Evolutionary conservation across 2,888 invertebrate genomes (phyloP).

Genomic region (Temnothorax unifasciatus): DNA sequence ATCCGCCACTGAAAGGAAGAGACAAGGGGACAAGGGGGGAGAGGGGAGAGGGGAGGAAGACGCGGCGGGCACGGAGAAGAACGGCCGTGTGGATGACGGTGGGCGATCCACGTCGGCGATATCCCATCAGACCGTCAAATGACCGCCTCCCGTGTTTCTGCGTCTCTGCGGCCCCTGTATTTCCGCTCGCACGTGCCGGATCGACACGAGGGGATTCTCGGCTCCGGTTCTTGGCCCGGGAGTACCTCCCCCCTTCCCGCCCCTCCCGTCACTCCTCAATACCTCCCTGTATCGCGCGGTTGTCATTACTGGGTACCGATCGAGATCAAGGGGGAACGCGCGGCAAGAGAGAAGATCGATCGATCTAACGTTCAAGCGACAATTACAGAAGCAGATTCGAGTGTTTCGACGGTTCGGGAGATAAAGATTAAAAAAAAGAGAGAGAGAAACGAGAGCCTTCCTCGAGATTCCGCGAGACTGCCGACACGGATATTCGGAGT

Average conservation of each 20-base stretch:
- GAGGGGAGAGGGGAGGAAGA: conserved; percentile 4
- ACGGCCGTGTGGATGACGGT: conserved; percentile 53
- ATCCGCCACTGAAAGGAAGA: conserved; percentile 26
- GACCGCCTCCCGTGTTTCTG: conserved; percentile 82
- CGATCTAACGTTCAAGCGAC: conserved; percentile 5
- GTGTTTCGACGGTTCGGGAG: not conserved
- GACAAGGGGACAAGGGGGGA: not conserved
- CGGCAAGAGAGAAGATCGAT: conserved; percentile 11
- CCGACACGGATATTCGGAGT: not conserved
- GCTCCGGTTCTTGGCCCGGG: conserved; percentile 24
- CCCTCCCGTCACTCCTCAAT: not conserved
- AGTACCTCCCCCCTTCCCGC: not conserved
- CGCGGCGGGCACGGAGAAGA: conserved; percentile 16
- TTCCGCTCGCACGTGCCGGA: conserved; percentile 83
- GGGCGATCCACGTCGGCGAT: conserved; percentile 74
- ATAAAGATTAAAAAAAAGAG: too few relatives aligned
- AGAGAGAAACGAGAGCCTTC: not conserved
- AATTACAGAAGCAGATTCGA: not conserved
- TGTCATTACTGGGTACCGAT: conserved; percentile 36
- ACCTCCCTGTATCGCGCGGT: conserved; percentile 27
- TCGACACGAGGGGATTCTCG: conserved; percentile 41
- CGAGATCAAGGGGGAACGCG: not conserved
- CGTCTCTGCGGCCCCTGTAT: conserved; percentile 77
- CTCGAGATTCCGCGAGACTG: not conserved
- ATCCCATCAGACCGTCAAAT: conserved; percentile 82